A percentile compares a stretch with the other conserved stretches of the same genome.
Evolutionary conservation across 2,888 invertebrate species (phyloP).

Genomic region (Ormyrus labotus): DNA sequence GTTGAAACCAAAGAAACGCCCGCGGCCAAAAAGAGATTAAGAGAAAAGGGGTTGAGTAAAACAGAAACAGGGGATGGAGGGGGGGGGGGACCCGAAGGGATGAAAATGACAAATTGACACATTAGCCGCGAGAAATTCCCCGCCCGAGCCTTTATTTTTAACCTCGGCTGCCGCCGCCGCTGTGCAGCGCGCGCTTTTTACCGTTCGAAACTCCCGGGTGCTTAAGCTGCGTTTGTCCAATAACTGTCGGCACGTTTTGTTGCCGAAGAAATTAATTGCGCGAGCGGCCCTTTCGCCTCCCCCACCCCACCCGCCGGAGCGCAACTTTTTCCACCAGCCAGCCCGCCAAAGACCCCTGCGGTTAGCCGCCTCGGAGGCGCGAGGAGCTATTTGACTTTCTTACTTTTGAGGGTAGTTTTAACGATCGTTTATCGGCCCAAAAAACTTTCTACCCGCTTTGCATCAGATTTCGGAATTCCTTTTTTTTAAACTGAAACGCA

Average conservation of each 20-base stretch:
- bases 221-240: constrained; percentile 48
- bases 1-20: neutral
- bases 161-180: neutral
- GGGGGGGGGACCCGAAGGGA: constrained; percentile 55
- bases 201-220: constrained; percentile 36
- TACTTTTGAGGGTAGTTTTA: neutral
- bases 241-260: constrained; percentile 51
- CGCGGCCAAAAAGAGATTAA: constrained; percentile 21
- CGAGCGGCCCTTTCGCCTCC: neutral
- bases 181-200: constrained; percentile 11
- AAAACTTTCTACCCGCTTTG: no score
- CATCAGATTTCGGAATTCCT: no score
- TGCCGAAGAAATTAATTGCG: constrained; percentile 50
- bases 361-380: constrained; percentile 24
- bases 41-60: neutral
- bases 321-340: neutral
- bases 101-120: constrained; percentile 70
- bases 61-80: neutral
- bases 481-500: no score
- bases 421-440: no score
- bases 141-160: constrained; percentile 16
- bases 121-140: constrained; percentile 65
- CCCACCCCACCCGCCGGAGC: neutral
- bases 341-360: neutral
- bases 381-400: constrained; percentile 10